phyloP scores from a whole-genome alignment of 92 coral and sea anemone species.

The Phenganax stokvisi region DNA sequence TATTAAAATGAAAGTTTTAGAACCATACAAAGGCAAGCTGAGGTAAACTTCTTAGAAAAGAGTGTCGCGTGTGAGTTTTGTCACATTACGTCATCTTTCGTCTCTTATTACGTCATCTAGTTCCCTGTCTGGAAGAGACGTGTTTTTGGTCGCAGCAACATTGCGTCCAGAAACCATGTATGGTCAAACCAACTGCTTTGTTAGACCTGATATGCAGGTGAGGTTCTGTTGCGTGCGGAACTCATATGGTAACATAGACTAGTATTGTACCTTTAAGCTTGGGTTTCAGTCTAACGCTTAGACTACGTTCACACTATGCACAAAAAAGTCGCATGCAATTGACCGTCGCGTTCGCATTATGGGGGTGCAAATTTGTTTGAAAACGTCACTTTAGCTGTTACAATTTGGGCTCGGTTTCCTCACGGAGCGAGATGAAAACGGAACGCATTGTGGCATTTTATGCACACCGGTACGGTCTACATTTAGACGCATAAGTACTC shows the following conservation, averaged over 20 bases:
- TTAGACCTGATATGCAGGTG: slow-evolving; percentile 96
- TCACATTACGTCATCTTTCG: neutral
- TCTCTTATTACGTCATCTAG: slow-evolving; percentile 30
- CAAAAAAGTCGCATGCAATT: too few species aligned
- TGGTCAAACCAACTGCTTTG: slow-evolving; percentile 98
- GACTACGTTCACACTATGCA: too few species aligned
- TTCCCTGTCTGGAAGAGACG: slow-evolving; percentile 71
- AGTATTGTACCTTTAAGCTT: too few species aligned
- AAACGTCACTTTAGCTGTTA: too few species aligned
- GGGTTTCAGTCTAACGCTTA: too few species aligned
- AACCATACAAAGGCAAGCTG: slow-evolving; percentile 68
- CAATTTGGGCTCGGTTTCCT: too few species aligned
- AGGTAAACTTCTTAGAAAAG: slow-evolving; percentile 50
- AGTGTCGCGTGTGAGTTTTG: neutral
- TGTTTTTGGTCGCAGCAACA: slow-evolving; percentile 88
- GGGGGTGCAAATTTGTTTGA: too few species aligned
- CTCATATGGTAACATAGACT: neutral
- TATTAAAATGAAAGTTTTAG: slow-evolving; percentile 81
- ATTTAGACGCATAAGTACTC: too few species aligned
- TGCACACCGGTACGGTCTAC: too few species aligned
- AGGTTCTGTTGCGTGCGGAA: neutral
- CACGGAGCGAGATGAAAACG: too few species aligned
- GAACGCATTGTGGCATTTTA: too few species aligned
- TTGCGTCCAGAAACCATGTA: slow-evolving; percentile 99
- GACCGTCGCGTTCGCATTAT: too few species aligned